Evolutionary conservation across 2,797 vertebrate species (phyloP).

Genomic region (Microhierax caerulescens): DNA sequence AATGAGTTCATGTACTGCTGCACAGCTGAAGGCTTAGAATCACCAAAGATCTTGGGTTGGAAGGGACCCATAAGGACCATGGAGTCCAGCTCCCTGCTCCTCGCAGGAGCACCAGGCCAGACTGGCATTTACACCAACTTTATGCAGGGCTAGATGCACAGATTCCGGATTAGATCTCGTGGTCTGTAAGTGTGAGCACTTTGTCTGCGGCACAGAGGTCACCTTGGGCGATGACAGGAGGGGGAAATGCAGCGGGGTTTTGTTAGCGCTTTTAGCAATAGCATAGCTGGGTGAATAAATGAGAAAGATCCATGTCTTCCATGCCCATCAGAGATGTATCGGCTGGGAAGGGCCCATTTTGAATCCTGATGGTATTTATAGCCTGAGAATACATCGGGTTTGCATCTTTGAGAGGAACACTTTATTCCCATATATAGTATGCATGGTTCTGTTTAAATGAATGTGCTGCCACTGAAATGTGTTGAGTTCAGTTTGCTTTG

Average conservation of each 20-base stretch:
- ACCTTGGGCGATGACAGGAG: not conserved
- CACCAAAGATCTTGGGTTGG: not conserved
- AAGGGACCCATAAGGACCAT: not conserved
- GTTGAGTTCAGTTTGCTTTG: constrained; percentile 47
- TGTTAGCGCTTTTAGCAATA: not conserved
- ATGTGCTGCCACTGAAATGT: constrained; percentile 51
- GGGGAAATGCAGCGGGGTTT: not conserved
- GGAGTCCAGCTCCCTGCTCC: not conserved
- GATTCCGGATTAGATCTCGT: not conserved
- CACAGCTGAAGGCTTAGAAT: not conserved
- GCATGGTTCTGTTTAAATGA: constrained; percentile 31
- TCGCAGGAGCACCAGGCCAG: not conserved
- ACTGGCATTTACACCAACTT: not conserved
- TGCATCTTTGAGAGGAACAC: constrained; percentile 34
- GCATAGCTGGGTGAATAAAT: not conserved
- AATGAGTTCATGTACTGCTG: not conserved
- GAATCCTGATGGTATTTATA: constrained; percentile 45
- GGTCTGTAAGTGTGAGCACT: not conserved
- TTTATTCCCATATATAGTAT: constrained; percentile 67
- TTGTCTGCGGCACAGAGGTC: not conserved
- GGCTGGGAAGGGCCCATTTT: not conserved
- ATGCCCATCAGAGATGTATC: not conserved
- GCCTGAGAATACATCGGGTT: not conserved
- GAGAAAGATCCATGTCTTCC: not conserved
- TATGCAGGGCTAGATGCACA: not conserved